Evolutionary conservation across 1,140 invertebrate species (phyloP), one percentile per base, ranked within the genome.

Genomic region (Parapsyche elsis): DNA sequence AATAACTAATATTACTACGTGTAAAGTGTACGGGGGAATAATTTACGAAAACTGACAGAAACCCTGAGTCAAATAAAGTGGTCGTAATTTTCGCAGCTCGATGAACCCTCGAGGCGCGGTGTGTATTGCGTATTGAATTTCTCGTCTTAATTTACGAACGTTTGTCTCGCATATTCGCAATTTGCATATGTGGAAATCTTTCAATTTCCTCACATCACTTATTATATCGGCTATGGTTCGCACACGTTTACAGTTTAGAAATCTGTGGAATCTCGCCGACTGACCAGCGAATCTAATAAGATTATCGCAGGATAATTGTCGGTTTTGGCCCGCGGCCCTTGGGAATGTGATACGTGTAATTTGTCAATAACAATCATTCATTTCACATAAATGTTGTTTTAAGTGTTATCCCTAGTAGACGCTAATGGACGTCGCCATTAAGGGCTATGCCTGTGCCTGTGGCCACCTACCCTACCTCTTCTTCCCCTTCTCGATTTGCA

Each of bases 341-440:
- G 21, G 16, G 10, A 16, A 46, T 49, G 57, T 82, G 77, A 82
- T 82, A 71, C 73, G 78, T 82, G 76, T 82, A 82, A 82, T 82
- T 82, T 83, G 81, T 83, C 81, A 80, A 83, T 83, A 83, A 83
- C 81, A 83, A 83, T 83, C 81, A 80, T 76, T 80, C 81, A 83
- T 83, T 83, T 80, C 71, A 57, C 10, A 83, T 83, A 83, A 81
- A 83, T 83, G 81, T 83, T 80, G 79, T 83, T 83, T 83, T 83
- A 83, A 83, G 81, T 83, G 81, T 83, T 80, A 71, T 49, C 77
- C 64, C 67, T 21, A 70, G 14, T 16, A 67, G 80, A 73, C 77
- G 79, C 79, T 82, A 82, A 82, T 82, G 81, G 70, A 38, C 38
- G 79, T 44, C 57, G 79, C 80, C 81, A 78, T 82, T 82, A 82